Percentiles rank a stretch among this genome's conserved stretches.
Conservation (phyloP, 2,888 invertebrate genomes). For the Polydrusus cervinus region DNA sequence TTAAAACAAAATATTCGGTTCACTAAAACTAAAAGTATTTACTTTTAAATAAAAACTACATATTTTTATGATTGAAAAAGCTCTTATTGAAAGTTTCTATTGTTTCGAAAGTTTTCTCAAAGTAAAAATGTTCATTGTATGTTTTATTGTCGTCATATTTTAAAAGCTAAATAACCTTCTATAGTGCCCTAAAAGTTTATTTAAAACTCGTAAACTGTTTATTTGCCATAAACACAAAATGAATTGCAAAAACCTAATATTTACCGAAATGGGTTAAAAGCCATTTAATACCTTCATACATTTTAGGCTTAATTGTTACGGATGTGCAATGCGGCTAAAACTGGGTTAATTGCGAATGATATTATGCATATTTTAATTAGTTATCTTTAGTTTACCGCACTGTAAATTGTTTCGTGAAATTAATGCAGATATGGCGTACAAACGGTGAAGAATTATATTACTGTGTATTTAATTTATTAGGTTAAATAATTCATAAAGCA, state of each 20-base stretch:
- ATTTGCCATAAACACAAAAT: slow-evolving; percentile 33
- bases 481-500: neutral
- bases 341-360: slow-evolving; percentile 45
- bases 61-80: too few species aligned
- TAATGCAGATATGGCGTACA: slow-evolving; percentile 18
- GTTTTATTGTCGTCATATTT: neutral
- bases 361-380: slow-evolving; percentile 49
- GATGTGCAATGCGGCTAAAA: slow-evolving; percentile 40
- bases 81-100: too few species aligned
- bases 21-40: too few species aligned
- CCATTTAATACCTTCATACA: slow-evolving; percentile 48
- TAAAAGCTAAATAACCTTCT: neutral
- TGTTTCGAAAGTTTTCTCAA: too few species aligned
- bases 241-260: slow-evolving; percentile 36
- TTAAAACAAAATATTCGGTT: too few species aligned
- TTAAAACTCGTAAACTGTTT: neutral
- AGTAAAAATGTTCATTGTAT: neutral
- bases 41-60: too few species aligned
- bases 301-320: slow-evolving; percentile 46
- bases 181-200: neutral
- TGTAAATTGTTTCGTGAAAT: slow-evolving; percentile 23
- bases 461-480: neutral
- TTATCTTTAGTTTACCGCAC: slow-evolving; percentile 39
- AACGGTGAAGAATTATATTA: slow-evolving; percentile 5
- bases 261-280: slow-evolving; percentile 33